These are phyloP conservation scores for Leptothorax acervorum DNA, from an alignment of 2,888 invertebrate genomes.

Conservation along the genomic window DNA sequence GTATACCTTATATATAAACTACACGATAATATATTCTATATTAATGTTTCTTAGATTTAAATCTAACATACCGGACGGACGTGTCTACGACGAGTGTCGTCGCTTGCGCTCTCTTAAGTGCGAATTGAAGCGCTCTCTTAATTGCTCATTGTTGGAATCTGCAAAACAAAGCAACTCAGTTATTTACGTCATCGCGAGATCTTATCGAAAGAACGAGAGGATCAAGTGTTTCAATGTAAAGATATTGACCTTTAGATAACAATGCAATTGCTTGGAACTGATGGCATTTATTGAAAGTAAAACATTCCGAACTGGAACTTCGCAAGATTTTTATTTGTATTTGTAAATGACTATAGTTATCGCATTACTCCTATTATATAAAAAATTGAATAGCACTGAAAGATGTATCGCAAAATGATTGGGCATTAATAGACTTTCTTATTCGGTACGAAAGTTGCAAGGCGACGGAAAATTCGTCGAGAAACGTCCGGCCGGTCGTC, in stretches of 20 bases:
- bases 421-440: slow-evolving; percentile 40
- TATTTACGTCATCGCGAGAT: slow-evolving; percentile 39
- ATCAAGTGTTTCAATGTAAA: slow-evolving; percentile 40
- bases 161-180: neutral
- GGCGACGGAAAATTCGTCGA: slow-evolving; percentile 66
- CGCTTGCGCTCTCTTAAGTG: slow-evolving; percentile 14
- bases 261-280: neutral
- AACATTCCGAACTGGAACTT: neutral
- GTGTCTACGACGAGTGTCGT: slow-evolving; percentile 32
- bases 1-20: slow-evolving; percentile 82
- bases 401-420: neutral
- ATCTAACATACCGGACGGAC: slow-evolving; percentile 57
- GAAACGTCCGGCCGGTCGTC: slow-evolving; percentile 75
- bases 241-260: slow-evolving; percentile 25
- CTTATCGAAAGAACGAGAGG: slow-evolving; percentile 17
- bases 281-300: slow-evolving; percentile 11
- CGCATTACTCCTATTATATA: neutral
- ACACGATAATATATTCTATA: slow-evolving; percentile 83
- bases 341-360: neutral
- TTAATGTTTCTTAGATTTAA: slow-evolving; percentile 84
- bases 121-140: slow-evolving; percentile 31
- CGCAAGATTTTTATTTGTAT: neutral
- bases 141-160: slow-evolving; percentile 24
- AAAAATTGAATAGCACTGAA: neutral
- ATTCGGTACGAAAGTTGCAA: slow-evolving; percentile 13